Evolutionary conservation across 2,797 vertebrate species (phyloP).

Genomic region (Cercopithecus petaurista): DNA sequence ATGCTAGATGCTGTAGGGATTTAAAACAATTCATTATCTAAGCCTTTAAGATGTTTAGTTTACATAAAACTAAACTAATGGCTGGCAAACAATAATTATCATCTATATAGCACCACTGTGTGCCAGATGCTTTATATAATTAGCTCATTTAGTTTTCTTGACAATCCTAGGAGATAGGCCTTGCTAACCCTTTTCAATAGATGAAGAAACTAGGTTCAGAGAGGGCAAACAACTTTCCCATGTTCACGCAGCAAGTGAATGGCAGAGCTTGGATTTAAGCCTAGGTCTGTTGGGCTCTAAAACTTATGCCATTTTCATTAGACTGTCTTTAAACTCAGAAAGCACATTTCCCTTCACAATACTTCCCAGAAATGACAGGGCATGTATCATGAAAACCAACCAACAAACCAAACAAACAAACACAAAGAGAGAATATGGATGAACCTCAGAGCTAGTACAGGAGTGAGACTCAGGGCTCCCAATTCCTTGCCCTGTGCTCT

Average conservation of each 20-base stretch:
- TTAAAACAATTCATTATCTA: not conserved
- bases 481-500: not conserved
- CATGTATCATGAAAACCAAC: not conserved
- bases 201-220: not conserved
- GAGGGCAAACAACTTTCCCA: not conserved
- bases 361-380: not conserved
- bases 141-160: not conserved
- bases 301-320: not conserved
- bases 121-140: not conserved
- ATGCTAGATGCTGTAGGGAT: not conserved
- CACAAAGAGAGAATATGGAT: not conserved
- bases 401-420: not conserved
- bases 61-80: not conserved
- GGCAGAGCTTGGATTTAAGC: conserved; percentile 24
- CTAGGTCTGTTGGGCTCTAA: not conserved
- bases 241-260: not conserved
- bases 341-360: not conserved
- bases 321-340: not conserved
- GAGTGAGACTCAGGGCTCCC: not conserved
- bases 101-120: not conserved
- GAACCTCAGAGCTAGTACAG: not conserved
- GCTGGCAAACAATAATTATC: not conserved
- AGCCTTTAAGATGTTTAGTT: not conserved
- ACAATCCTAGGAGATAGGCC: not conserved
- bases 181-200: not conserved